Conservation (phyloP, 2,888 invertebrate genomes). For the Acleris laterana region DNA sequence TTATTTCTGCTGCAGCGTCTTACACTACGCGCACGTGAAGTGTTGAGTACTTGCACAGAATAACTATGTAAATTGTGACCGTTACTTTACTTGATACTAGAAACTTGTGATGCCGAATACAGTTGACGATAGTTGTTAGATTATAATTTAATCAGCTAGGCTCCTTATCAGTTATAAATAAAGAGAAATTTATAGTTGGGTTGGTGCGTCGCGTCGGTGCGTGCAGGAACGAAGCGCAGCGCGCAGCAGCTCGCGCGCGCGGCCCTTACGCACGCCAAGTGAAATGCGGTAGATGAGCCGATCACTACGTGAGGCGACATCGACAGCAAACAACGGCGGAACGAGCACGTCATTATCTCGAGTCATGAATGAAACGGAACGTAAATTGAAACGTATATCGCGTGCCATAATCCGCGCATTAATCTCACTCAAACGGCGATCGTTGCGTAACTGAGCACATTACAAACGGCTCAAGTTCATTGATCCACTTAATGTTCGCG, state of each 20-base stretch:
- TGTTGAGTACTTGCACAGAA: not conserved
- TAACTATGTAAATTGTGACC: no score
- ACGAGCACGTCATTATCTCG: conserved; percentile 78
- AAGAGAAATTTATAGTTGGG: conserved; percentile 1
- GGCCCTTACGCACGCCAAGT: conserved; percentile 14
- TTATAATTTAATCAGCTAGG: no score
- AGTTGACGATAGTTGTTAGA: no score
- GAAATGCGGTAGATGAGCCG: conserved; percentile 36
- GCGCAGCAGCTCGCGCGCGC: conserved; percentile 10
- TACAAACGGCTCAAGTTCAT: conserved; percentile 82
- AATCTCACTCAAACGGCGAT: conserved; percentile 83
- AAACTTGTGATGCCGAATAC: no score
- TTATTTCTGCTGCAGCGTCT: conserved; percentile 40
- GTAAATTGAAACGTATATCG: conserved; percentile 84
- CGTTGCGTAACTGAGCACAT: conserved; percentile 75
- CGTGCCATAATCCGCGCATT: conserved; percentile 84
- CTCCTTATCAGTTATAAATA: no score
- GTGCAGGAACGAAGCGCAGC: not conserved
- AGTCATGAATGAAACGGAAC: conserved; percentile 82
- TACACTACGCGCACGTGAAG: conserved; percentile 10
- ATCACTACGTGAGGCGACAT: conserved; percentile 42
- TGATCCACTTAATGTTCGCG: conserved; percentile 82
- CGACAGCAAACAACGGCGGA: conserved; percentile 70
- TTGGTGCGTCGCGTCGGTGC: conserved; percentile 5
- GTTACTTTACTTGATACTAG: no score